These are phyloP conservation scores for Macroglossus sobrinus DNA, from an alignment of 2,113 vertebrate species.

Conservation along the genomic window DNA sequence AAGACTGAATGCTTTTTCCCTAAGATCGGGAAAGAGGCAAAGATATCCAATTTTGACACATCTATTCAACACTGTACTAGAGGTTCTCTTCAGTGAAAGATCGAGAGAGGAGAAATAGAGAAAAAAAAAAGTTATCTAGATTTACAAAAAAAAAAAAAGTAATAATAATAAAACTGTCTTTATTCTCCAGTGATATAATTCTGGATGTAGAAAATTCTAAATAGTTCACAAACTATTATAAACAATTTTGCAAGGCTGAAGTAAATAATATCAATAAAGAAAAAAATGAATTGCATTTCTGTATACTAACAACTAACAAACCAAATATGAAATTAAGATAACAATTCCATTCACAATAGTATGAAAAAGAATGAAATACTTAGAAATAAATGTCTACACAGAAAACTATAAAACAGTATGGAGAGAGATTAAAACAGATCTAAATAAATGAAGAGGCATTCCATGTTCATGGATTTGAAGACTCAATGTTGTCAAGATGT, in stretches of 20 bases:
- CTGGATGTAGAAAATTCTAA: background rate
- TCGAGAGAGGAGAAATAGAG: background rate
- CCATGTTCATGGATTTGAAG: constrained; percentile 63
- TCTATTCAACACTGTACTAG: background rate
- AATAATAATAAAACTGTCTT: too few relatives aligned
- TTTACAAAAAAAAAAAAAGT: too few relatives aligned
- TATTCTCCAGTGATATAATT: background rate
- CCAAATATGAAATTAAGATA: background rate
- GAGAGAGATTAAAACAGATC: constrained; percentile 37
- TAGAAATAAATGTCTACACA: constrained; percentile 29
- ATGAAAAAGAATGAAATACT: constrained; percentile 42
- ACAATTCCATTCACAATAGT: background rate
- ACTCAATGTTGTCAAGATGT: background rate
- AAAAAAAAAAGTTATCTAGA: background rate
- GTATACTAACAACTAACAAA: background rate
- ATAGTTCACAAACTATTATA: background rate
- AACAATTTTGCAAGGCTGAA: background rate
- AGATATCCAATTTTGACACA: background rate
- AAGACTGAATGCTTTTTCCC: background rate
- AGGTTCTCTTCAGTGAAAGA: background rate
- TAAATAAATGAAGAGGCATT: constrained; percentile 48
- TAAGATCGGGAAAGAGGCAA: background rate
- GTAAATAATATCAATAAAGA: background rate
- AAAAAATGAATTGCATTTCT: constrained; percentile 13
- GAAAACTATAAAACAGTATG: constrained; percentile 17